Evolutionary conservation across 2,113 vertebrate genomes (phyloP).

Genomic region (Sminthopsis crassicaudata): DNA sequence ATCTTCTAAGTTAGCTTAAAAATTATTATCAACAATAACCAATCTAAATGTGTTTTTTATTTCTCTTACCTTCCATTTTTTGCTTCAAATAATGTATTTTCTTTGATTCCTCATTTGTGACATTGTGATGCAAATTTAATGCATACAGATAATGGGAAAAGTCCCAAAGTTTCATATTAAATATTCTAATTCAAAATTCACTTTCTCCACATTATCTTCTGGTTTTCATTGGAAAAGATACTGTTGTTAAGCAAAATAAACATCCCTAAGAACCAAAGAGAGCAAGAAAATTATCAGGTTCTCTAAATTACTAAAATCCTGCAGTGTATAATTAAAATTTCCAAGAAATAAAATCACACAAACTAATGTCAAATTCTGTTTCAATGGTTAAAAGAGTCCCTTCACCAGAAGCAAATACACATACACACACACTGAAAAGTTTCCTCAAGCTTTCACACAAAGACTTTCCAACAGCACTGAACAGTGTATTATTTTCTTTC

Average conservation of each 20-base stretch:
- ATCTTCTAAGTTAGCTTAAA: constrained; percentile 52
- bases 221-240: constrained; percentile 62
- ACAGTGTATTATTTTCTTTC: constrained; percentile 75
- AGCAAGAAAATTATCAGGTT: neutral
- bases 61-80: neutral
- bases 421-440: neutral
- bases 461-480: constrained; percentile 53
- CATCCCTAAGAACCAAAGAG: constrained; percentile 33
- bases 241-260: constrained; percentile 33
- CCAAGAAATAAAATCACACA: constrained; percentile 46
- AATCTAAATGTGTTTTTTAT: constrained; percentile 33
- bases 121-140: constrained; percentile 56
- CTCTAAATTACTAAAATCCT: constrained; percentile 39
- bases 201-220: constrained; percentile 42
- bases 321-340: constrained; percentile 72
- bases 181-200: constrained; percentile 60
- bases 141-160: constrained; percentile 2
- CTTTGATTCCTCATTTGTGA: neutral
- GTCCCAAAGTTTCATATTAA: constrained; percentile 46
- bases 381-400: constrained; percentile 30
- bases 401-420: neutral
- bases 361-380: constrained; percentile 43
- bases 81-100: neutral
- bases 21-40: neutral
- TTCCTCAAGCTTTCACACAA: constrained; percentile 16